Evolutionary conservation across 2,113 vertebrate species (phyloP).

Genomic region (Aspiorhynchus laticeps): DNA sequence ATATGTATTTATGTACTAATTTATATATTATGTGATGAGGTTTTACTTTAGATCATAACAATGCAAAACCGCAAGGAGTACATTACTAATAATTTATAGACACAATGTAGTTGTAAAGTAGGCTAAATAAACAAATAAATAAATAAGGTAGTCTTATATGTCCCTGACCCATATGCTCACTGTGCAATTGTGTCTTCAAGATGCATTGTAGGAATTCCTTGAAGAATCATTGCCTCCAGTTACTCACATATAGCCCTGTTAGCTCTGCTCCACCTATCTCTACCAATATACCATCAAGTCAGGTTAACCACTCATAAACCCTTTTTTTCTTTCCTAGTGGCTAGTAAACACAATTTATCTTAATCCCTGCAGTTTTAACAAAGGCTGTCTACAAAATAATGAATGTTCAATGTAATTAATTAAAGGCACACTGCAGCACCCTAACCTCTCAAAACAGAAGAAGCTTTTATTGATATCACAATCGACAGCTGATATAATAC

Average conservation of each 20-base stretch:
- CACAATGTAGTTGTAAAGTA: neutral
- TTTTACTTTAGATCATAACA: neutral
- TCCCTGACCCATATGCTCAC: neutral
- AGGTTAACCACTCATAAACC: slow-evolving; percentile 57
- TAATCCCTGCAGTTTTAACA: slow-evolving; percentile 68
- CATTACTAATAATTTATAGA: neutral
- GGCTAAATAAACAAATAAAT: neutral
- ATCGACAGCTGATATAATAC: slow-evolving; percentile 70
- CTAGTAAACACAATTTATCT: slow-evolving; percentile 73
- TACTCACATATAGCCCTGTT: neutral
- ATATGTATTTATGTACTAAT: too few relatives aligned
- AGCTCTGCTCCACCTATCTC: slow-evolving; percentile 40
- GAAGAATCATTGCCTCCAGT: neutral
- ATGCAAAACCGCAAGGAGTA: neutral
- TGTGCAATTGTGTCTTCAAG: neutral
- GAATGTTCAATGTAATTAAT: slow-evolving; percentile 70
- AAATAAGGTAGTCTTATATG: neutral
- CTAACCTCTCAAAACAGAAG: slow-evolving; percentile 63
- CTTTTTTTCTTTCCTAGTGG: slow-evolving; percentile 46
- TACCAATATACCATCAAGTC: slow-evolving; percentile 44
- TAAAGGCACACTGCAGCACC: slow-evolving; percentile 60
- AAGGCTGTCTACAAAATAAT: slow-evolving; percentile 70
- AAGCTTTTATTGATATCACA: slow-evolving; percentile 69
- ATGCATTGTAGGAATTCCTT: neutral
- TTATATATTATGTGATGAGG: neutral